Percentiles rank a stretch among this genome's conserved stretches.
These are phyloP conservation scores for Megaptera novaeangliae DNA, from an alignment of 2,113 vertebrate species.

Conservation along the genomic window DNA sequence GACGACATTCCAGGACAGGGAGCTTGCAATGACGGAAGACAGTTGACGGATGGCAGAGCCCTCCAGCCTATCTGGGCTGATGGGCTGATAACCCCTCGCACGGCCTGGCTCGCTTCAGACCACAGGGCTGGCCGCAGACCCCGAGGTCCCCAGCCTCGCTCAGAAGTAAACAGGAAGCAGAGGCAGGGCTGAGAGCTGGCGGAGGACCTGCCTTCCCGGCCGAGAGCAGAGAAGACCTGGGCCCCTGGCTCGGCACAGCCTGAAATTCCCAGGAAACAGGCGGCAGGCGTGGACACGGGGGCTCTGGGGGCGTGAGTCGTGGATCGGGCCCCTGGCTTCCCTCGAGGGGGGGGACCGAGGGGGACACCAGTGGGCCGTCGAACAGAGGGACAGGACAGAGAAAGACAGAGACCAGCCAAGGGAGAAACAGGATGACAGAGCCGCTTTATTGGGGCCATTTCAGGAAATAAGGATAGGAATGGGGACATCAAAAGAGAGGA, in stretches of 20 bases:
- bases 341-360: rapidly evolving
- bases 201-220: neutral
- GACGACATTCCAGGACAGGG: conserved; percentile 19
- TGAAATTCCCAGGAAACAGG: neutral
- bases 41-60: conserved; percentile 53
- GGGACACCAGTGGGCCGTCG: neutral
- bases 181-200: neutral
- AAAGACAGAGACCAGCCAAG: neutral
- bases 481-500: neutral
- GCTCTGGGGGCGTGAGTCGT: rapidly evolving
- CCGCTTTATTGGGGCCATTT: neutral
- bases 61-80: conserved; percentile 12
- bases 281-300: rapidly evolving
- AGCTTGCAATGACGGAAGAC: neutral
- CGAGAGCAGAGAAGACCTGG: neutral
- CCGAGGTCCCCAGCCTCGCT: neutral
- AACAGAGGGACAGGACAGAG: neutral
- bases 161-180: conserved; percentile 70
- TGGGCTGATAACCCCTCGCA: conserved; percentile 29
- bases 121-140: conserved; percentile 21
- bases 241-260: neutral
- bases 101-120: neutral
- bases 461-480: neutral
- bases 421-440: neutral
- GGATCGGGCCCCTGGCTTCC: neutral